Percentiles rank a stretch among this genome's conserved stretches.
Evolutionary conservation across 2,113 vertebrate genomes (phyloP).

Genomic region (Hiodon alosoides): DNA sequence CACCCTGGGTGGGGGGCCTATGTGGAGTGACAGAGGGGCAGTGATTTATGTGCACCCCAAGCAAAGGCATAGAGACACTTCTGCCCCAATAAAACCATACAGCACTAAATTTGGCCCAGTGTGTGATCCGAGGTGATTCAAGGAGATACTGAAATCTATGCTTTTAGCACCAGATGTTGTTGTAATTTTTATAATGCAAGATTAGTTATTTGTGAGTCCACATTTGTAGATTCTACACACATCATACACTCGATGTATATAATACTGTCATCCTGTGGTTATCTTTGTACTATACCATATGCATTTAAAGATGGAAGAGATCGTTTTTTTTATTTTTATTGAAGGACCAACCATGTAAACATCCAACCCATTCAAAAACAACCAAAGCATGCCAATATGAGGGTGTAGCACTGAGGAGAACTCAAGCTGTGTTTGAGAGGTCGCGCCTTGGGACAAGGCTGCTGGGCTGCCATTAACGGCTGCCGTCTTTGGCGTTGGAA

Average conservation of each 20-base stretch:
- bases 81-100: background rate
- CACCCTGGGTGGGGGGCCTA: too few relatives aligned
- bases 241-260: background rate
- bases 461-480: background rate
- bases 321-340: too few relatives aligned
- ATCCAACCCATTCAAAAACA: too few relatives aligned
- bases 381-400: background rate
- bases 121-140: background rate
- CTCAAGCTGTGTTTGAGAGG: background rate
- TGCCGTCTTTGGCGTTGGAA: background rate
- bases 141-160: background rate
- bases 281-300: too few relatives aligned
- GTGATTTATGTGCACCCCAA: background rate
- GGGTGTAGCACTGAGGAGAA: slow-evolving; percentile 7
- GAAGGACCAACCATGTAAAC: too few relatives aligned
- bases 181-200: background rate
- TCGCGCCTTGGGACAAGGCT: background rate
- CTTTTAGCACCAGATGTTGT: background rate
- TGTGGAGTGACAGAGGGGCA: background rate
- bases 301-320: too few relatives aligned
- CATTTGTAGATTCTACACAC: background rate
- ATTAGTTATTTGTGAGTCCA: background rate
- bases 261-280: background rate
- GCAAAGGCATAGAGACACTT: background rate
- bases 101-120: background rate